A percentile compares a stretch with the other conserved stretches of the same genome.
Conservation (phyloP, 2,113 vertebrate species). For the Anolis carolinensis region DNA sequence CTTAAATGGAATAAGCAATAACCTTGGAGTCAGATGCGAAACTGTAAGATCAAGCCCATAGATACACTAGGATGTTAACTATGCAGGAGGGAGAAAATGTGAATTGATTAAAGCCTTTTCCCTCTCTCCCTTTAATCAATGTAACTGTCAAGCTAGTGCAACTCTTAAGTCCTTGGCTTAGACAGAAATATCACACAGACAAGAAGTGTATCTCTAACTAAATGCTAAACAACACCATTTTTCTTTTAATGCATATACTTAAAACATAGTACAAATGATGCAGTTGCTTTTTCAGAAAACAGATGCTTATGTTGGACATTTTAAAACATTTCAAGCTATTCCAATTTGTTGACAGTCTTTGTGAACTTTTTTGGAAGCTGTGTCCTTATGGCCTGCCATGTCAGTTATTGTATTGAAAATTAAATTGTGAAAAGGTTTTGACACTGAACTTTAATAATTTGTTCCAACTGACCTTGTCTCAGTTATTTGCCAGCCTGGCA, state of each 20-base stretch:
- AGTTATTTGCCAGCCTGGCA: slow-evolving; percentile 70
- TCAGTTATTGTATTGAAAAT: slow-evolving; percentile 61
- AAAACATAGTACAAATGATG: slow-evolving; percentile 50
- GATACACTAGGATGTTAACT: slow-evolving; percentile 27
- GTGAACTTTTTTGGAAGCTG: slow-evolving; percentile 66
- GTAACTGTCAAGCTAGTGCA: slow-evolving; percentile 64
- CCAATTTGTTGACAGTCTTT: slow-evolving; percentile 70
- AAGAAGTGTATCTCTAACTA: slow-evolving; percentile 65
- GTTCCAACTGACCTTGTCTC: slow-evolving; percentile 74
- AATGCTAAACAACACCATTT: slow-evolving; percentile 59
- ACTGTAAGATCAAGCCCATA: slow-evolving; percentile 16
- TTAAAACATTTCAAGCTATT: slow-evolving; percentile 68
- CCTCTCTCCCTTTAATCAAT: slow-evolving; percentile 58
- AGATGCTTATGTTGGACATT: slow-evolving; percentile 43
- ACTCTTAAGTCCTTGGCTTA: slow-evolving; percentile 66
- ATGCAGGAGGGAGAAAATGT: slow-evolving; percentile 23
- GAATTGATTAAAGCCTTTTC: slow-evolving; percentile 58
- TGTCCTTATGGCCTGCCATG: slow-evolving; percentile 50
- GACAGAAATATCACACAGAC: slow-evolving; percentile 65
- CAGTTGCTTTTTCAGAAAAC: slow-evolving; percentile 43
- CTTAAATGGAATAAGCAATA: slow-evolving; percentile 22
- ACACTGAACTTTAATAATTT: slow-evolving; percentile 67
- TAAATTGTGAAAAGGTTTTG: slow-evolving; percentile 61
- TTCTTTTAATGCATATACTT: slow-evolving; percentile 57
- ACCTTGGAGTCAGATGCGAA: not conserved